These are phyloP conservation scores for Charina bottae DNA, from an alignment of 2,113 vertebrate genomes.

Conservation along the genomic window DNA sequence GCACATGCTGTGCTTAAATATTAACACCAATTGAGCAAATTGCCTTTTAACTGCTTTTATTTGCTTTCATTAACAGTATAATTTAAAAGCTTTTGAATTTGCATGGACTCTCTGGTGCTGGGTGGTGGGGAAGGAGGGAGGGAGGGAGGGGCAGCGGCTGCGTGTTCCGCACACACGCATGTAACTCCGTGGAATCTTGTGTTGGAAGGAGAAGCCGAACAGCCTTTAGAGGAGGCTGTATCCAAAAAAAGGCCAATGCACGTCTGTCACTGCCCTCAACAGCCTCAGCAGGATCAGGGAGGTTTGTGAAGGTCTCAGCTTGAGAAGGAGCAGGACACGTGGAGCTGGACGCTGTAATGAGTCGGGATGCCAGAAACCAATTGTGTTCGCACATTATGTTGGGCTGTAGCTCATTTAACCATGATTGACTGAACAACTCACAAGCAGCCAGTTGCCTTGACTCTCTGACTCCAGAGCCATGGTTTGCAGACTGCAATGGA, in stretches of 20 bases:
- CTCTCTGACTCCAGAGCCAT: not conserved
- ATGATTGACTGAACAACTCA: not conserved
- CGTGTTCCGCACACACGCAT: too few species aligned
- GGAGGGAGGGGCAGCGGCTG: not conserved
- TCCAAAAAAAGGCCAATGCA: conserved; percentile 4
- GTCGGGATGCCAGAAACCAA: not conserved
- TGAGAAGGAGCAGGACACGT: not conserved
- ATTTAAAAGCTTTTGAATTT: conserved; percentile 85
- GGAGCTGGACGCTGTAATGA: not conserved
- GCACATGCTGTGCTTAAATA: conserved; percentile 85
- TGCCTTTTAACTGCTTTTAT: conserved; percentile 88
- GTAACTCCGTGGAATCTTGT: conserved; percentile 56
- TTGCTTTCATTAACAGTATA: conserved; percentile 85
- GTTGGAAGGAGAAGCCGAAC: conserved; percentile 10
- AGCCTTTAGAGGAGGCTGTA: conserved; percentile 54
- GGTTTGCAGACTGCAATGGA: not conserved
- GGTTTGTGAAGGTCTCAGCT: not conserved
- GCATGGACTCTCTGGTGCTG: conserved; percentile 81
- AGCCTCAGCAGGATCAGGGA: not conserved
- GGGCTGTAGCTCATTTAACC: not conserved
- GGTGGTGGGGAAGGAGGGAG: conserved; percentile 23
- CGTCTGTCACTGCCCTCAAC: not conserved
- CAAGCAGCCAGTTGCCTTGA: not conserved
- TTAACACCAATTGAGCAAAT: conserved; percentile 87
- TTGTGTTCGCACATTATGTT: not conserved